Conservation (phyloP, 2,113 vertebrate genomes). For the Nibea coibor region DNA sequence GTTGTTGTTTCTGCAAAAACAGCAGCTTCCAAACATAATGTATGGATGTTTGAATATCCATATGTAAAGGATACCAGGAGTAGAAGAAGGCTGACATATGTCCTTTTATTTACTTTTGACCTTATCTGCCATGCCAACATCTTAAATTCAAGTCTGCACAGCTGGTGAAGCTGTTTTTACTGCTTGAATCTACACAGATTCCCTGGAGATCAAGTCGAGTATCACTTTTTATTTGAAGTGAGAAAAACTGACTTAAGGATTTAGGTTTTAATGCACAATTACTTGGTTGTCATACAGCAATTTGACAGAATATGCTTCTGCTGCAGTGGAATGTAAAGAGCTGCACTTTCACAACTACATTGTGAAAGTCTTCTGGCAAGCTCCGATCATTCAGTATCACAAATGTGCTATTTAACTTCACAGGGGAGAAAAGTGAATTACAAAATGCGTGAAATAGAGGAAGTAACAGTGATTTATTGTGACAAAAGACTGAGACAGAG, state of each 20-base stretch:
- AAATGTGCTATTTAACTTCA: slow-evolving; percentile 38
- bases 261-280: slow-evolving; percentile 50
- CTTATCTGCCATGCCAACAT: slow-evolving; percentile 55
- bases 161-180: slow-evolving; percentile 57
- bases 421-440: slow-evolving; percentile 25
- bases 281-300: slow-evolving; percentile 57
- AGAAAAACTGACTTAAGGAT: slow-evolving; percentile 39
- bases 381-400: slow-evolving; percentile 24
- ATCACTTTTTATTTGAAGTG: slow-evolving; percentile 44
- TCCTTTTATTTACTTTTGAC: slow-evolving; percentile 52
- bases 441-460: slow-evolving; percentile 52
- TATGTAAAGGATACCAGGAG: slow-evolving; percentile 7
- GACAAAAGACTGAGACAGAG: slow-evolving; percentile 26
- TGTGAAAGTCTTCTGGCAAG: slow-evolving; percentile 34
- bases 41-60: slow-evolving; percentile 10
- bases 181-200: slow-evolving; percentile 17
- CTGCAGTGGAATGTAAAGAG: slow-evolving; percentile 36
- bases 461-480: slow-evolving; percentile 65
- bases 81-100: slow-evolving; percentile 14
- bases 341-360: slow-evolving; percentile 23
- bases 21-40: slow-evolving; percentile 14
- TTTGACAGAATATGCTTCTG: slow-evolving; percentile 30
- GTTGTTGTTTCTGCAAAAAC: slow-evolving; percentile 6
- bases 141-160: slow-evolving; percentile 60
- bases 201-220: slow-evolving; percentile 8